Conservation (phyloP, 2,113 vertebrate genomes). For the Peromyscus californicus region DNA sequence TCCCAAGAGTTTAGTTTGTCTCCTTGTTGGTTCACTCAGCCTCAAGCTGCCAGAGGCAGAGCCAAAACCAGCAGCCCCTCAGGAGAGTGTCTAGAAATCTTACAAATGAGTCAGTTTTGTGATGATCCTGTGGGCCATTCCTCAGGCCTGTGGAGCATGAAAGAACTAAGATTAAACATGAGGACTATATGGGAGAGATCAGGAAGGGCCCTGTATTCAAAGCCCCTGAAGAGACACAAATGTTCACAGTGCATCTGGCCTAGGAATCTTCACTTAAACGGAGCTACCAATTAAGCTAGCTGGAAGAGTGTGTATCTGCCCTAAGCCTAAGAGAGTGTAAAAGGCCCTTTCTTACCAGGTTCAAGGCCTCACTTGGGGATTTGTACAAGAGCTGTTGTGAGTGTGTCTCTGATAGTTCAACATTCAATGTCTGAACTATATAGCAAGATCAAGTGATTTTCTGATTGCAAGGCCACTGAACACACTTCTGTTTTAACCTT, state of each 20-base stretch:
- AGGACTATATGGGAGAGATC: neutral
- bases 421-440: neutral
- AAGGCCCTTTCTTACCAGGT: neutral
- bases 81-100: neutral
- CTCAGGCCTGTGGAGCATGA: neutral
- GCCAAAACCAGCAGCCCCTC: neutral
- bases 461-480: neutral
- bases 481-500: neutral
- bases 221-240: neutral
- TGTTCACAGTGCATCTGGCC: neutral
- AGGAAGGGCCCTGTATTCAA: neutral
- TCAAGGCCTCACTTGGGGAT: too few species aligned
- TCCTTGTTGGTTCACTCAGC: slow-evolving; percentile 79
- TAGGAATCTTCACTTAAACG: neutral
- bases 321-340: accelerated
- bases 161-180: neutral
- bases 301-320: accelerated
- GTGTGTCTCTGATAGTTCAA: neutral
- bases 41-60: slow-evolving; percentile 53
- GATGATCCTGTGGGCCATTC: neutral
- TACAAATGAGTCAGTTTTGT: neutral
- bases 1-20: slow-evolving; percentile 66
- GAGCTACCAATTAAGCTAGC: neutral
- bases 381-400: neutral
- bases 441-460: neutral